Percentiles rank a stretch among this genome's conserved stretches.
Evolutionary conservation across 2,797 vertebrate species (phyloP).

Genomic region (Okamejei kenojei): DNA sequence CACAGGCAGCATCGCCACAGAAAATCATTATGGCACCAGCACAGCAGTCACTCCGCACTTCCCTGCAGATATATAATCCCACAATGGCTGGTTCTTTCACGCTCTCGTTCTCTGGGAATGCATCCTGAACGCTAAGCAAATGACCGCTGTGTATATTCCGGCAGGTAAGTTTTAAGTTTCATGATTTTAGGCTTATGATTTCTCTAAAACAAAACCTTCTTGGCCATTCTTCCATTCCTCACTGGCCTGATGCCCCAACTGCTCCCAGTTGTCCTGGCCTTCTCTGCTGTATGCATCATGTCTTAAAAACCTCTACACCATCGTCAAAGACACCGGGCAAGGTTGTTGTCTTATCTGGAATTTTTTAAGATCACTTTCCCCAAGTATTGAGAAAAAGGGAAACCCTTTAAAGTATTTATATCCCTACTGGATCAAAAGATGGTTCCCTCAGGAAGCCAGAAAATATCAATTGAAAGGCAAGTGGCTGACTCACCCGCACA

Average conservation of each 20-base stretch:
- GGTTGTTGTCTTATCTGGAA: neutral
- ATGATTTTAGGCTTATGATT: neutral
- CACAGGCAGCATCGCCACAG: no score
- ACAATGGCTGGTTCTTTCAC: no score
- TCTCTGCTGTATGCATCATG: no score
- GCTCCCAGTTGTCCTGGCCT: neutral
- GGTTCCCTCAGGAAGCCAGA: neutral
- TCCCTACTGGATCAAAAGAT: neutral
- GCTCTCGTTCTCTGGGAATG: no score
- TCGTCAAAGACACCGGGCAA: neutral
- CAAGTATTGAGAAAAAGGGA: neutral
- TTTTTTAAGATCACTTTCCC: neutral
- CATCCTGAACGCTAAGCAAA: no score
- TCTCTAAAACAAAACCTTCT: neutral
- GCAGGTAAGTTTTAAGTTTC: constrained; percentile 12
- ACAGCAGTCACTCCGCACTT: no score
- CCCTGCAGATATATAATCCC: no score
- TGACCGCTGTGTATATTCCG: neutral
- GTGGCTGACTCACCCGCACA: neutral
- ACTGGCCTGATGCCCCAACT: neutral
- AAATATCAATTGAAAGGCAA: neutral
- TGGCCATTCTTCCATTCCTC: no score
- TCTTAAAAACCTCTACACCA: neutral
- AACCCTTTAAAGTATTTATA: neutral
- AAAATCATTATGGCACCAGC: no score